Evolutionary conservation across 2,888 invertebrate genomes (phyloP).

Genomic region (Ganaspis brasiliensis): DNA sequence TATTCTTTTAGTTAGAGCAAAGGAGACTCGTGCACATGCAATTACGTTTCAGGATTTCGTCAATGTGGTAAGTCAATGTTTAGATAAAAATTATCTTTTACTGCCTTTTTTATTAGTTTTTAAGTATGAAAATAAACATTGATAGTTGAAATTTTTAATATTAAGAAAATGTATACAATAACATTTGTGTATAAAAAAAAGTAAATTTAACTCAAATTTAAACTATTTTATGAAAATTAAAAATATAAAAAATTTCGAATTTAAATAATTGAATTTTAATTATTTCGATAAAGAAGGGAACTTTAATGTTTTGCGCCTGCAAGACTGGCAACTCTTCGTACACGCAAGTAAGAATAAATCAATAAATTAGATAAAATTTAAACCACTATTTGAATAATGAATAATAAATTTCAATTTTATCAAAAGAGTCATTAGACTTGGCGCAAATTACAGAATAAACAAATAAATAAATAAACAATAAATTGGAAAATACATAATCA

Average conservation of each 20-base stretch:
- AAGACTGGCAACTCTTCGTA: not conserved
- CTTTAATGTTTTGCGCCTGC: slow-evolving; percentile 2
- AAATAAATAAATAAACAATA: too few species aligned
- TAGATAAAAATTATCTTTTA: not conserved
- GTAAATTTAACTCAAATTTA: too few species aligned
- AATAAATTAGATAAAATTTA: not conserved
- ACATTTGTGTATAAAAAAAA: too few species aligned
- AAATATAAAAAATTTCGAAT: not conserved
- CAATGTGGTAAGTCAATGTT: slow-evolving; percentile 90
- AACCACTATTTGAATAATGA: too few species aligned
- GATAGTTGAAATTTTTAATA: not conserved
- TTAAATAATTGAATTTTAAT: not conserved
- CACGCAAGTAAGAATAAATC: not conserved
- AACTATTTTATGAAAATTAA: not conserved
- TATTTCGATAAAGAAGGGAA: not conserved
- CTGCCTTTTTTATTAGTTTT: not conserved
- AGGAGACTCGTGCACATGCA: slow-evolving; percentile 82
- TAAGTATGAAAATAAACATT: too few species aligned
- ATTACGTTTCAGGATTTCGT: slow-evolving; percentile 97
- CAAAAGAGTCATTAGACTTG: too few species aligned
- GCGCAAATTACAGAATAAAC: too few species aligned
- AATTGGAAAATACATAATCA: too few species aligned
- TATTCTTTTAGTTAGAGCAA: slow-evolving; percentile 80
- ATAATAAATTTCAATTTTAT: too few species aligned
- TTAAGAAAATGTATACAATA: not conserved